phyloP scores from a whole-genome alignment of 53 echinoderm and acorn worm genomes.

The Arbacia lixula region DNA sequence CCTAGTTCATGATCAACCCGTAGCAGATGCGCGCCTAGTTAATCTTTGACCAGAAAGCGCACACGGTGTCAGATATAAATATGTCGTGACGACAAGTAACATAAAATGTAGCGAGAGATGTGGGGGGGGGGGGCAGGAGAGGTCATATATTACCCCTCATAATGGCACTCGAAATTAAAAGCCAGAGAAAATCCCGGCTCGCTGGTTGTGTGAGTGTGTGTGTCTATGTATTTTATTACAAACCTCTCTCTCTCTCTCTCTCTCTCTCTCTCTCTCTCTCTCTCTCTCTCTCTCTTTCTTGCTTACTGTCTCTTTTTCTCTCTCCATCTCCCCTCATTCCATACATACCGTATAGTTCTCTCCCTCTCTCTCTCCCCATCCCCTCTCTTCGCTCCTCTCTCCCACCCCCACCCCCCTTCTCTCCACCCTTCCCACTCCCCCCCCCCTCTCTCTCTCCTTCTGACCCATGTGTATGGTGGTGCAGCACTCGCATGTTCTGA shows the following conservation, averaged over 20 bases:
- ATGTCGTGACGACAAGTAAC: no score
- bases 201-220: no score
- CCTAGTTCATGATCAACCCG: slow-evolving; percentile 53
- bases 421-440: not conserved
- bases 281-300: no score
- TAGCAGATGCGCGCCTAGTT: slow-evolving; percentile 45
- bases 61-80: slow-evolving; percentile 51
- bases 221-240: no score
- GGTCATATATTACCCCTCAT: slow-evolving; percentile 18
- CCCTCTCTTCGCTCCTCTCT: not conserved
- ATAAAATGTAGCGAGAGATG: no score
- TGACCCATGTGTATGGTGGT: not conserved
- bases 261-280: no score
- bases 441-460: not conserved
- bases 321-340: not conserved
- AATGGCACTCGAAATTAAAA: slow-evolving; percentile 56
- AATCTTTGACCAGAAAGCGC: slow-evolving; percentile 51
- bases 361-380: not conserved
- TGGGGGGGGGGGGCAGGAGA: not conserved
- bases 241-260: slow-evolving; percentile 4
- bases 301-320: not conserved
- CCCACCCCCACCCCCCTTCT: not conserved
- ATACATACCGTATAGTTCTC: not conserved
- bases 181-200: slow-evolving; percentile 28
- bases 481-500: no score